Percentiles rank a stretch among this genome's conserved stretches.
These are phyloP conservation scores for Polylopha cassiicola DNA, from an alignment of 2,888 invertebrate genomes.

Conservation along the genomic window DNA sequence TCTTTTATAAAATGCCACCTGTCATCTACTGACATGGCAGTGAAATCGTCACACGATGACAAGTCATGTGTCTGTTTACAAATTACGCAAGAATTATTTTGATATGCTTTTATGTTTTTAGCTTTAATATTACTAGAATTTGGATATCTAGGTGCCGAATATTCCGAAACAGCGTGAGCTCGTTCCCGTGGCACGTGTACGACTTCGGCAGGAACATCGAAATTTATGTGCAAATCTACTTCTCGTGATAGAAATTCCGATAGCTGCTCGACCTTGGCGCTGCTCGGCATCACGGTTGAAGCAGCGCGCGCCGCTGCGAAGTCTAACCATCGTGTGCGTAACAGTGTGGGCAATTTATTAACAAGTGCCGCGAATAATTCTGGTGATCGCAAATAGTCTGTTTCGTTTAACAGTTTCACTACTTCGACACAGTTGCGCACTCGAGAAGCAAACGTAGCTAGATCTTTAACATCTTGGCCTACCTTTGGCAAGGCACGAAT, in stretches of 20 bases:
- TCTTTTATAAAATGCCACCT: not conserved
- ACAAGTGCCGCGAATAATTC: not conserved
- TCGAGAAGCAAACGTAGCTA: not conserved
- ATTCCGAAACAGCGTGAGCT: not conserved
- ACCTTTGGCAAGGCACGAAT: not conserved
- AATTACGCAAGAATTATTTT: not conserved
- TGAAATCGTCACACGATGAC: not conserved
- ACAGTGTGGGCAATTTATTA: not conserved
- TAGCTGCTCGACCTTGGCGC: not conserved
- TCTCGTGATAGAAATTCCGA: not conserved
- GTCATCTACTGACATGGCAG: not conserved
- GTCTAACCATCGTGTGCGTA: not conserved
- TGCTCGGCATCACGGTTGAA: not conserved
- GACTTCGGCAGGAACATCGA: not conserved
- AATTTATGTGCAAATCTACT: not conserved
- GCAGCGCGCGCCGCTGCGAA: not conserved
- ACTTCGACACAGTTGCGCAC: not conserved
- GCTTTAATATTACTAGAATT: not conserved
- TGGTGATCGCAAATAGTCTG: not conserved
- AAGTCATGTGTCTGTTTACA: not conserved
- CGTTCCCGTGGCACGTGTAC: not conserved
- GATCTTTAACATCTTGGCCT: not conserved
- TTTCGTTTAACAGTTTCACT: not conserved
- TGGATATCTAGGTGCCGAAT: not conserved
- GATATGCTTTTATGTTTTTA: not conserved